Base-by-base conservation (phyloP, 1,140 invertebrate species). In the Listronotus bonariensis region DNA sequence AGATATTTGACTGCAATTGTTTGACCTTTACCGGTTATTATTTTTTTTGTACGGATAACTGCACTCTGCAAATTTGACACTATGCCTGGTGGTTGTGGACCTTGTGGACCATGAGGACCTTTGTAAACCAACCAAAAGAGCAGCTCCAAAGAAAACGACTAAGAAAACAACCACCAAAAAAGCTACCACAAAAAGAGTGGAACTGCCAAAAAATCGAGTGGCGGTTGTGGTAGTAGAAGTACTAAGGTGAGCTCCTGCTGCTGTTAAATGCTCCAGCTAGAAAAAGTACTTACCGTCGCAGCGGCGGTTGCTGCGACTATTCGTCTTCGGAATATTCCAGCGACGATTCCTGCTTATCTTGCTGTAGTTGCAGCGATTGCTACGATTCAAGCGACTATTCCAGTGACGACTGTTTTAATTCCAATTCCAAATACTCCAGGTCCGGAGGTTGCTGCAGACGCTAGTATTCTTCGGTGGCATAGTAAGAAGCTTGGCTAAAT, bases 381-480 rank as follows among this genome's bases (percentile, higher is more conserved):
- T 43, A 43, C 17, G 42, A 43, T n/a, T 43, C 42, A 11, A n/a
- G n/a, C 17, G n/a, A n/a, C 42, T 43, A 43, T 18, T 43, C 42
- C 17, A 43, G 42, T n/a, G 12, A 43, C 4, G 42, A 43, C 17
- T 14, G 4, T 18, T 12, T 8, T 12, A 7, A 42, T 42, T 42
- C 41, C 42, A 2, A 14, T 14, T 14, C 42, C 4, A 43, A n/a
- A 43, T 18, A 8, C 4, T 43, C 10, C 42, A 43, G 14, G 42
- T 12, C 42, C 7, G 6, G n/a, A n/a, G 14, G 42, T n/a, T 43
- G 42, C 12, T 43, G 42, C 17, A 43, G 14, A 43, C 42, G 42
- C 14, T 43, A 43, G 42, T 15, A 6, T 43, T 43, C 42, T 43
- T 14, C 42, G 42, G 42, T 43, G 42, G 42, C 42, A 43, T 14